These are phyloP conservation scores for Paralvinella palmiformis DNA, from an alignment of 1,140 invertebrate genomes.

Conservation along the genomic window DNA sequence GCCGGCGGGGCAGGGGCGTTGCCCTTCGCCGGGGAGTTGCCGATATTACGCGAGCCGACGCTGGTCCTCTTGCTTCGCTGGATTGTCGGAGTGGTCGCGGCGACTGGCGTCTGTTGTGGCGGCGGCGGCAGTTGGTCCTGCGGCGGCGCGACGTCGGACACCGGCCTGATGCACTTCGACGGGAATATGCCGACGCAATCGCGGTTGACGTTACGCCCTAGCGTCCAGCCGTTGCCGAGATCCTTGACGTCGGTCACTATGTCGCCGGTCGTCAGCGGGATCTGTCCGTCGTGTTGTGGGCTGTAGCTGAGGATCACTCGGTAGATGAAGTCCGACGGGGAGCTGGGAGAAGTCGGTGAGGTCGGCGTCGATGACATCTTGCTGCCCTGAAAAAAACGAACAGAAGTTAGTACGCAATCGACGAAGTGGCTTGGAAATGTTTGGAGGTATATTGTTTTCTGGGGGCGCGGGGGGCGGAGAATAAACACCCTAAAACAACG, in stretches of 20 bases:
- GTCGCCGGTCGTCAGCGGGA: slow-evolving; percentile 10
- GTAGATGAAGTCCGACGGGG: neutral
- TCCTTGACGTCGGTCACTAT: slow-evolving; percentile 6
- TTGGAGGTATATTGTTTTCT: too few relatives aligned
- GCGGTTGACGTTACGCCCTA: slow-evolving; percentile 8
- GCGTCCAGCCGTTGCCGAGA: slow-evolving; percentile 18
- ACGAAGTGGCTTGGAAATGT: too few relatives aligned
- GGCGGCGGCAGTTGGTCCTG: neutral
- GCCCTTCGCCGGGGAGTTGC: slow-evolving; percentile 7
- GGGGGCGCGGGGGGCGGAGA: too few relatives aligned
- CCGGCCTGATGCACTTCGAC: neutral
- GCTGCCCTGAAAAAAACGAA: neutral
- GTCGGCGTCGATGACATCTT: slow-evolving; percentile 3
- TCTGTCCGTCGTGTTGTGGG: slow-evolving; percentile 7
- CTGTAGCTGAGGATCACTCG: slow-evolving; percentile 1
- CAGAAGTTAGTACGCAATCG: neutral
- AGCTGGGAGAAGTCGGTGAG: neutral
- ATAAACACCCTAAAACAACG: too few relatives aligned
- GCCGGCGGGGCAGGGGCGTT: neutral
- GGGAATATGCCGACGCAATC: slow-evolving; percentile 15
- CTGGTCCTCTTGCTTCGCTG: neutral
- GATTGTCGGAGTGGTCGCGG: neutral
- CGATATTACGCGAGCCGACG: neutral
- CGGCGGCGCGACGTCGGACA: neutral
- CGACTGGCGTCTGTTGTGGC: neutral